These are phyloP conservation scores for Sylvicola cinctus DNA, from an alignment of 2,888 invertebrate species.

Conservation along the genomic window DNA sequence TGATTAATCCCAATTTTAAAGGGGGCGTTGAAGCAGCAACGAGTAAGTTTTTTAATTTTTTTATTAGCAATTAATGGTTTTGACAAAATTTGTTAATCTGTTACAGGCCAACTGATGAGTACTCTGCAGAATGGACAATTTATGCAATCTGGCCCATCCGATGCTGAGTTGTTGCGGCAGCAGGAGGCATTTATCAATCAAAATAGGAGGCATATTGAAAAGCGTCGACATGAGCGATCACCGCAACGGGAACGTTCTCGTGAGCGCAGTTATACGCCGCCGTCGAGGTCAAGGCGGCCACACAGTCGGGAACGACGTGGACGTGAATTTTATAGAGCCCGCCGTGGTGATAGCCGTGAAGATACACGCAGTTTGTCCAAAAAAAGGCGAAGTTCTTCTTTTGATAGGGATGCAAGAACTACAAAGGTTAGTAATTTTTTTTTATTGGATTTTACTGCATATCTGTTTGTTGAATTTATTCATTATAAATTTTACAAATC, in stretches of 20 bases:
- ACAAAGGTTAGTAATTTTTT: background rate
- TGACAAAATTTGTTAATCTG: background rate
- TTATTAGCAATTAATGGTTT: background rate
- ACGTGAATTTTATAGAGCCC: constrained; percentile 9
- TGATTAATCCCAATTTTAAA: constrained; percentile 26
- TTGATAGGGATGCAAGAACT: background rate
- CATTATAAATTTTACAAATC: no score
- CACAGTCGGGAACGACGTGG: constrained; percentile 4
- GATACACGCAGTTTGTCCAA: background rate
- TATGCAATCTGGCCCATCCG: constrained; percentile 16
- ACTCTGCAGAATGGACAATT: constrained; percentile 16
- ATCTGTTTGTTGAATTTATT: no score
- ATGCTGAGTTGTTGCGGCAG: constrained; percentile 22
- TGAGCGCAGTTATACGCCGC: constrained; percentile 23
- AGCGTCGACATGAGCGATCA: constrained; percentile 21
- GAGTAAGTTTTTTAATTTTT: constrained; percentile 8
- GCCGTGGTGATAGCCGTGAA: constrained; percentile 11
- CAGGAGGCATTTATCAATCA: constrained; percentile 26
- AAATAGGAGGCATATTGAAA: constrained; percentile 24
- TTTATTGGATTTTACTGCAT: background rate
- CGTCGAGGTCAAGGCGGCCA: constrained; percentile 8
- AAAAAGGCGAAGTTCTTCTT: background rate
- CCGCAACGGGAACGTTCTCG: constrained; percentile 9
- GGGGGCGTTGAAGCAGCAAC: constrained; percentile 26
- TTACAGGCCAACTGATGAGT: constrained; percentile 20